A percentile compares a stretch with the other conserved stretches of the same genome.
Evolutionary conservation across 2,888 invertebrate species (phyloP).

Genomic region (Morpho deidamia): DNA sequence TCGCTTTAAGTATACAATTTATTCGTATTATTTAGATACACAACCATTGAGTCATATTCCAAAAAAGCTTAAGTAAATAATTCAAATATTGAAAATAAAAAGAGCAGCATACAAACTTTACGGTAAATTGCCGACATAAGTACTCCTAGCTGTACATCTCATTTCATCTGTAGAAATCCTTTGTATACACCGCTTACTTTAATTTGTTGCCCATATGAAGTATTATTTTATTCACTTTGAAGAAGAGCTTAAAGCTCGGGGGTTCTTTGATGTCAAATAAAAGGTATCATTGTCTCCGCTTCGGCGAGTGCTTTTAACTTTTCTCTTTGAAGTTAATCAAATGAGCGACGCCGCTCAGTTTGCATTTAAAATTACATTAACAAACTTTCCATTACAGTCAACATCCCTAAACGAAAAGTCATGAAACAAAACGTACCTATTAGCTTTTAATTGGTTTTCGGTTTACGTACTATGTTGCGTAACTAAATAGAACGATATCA

Average conservation of each 20-base stretch:
- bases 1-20: too few relatives aligned
- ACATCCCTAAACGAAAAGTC: slow-evolving; percentile 39
- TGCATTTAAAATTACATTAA: slow-evolving; percentile 54
- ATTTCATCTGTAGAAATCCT: slow-evolving; percentile 30
- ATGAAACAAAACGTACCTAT: slow-evolving; percentile 41
- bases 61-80: background rate
- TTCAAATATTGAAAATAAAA: slow-evolving; percentile 24
- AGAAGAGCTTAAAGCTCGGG: slow-evolving; percentile 44
- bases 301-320: slow-evolving; percentile 57
- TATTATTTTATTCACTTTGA: slow-evolving; percentile 26
- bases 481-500: slow-evolving; percentile 60
- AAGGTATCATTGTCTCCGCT: slow-evolving; percentile 64
- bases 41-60: too few relatives aligned
- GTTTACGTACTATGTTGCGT: slow-evolving; percentile 39
- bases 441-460: slow-evolving; percentile 52
- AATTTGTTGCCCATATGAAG: slow-evolving; percentile 33
- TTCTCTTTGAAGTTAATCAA: slow-evolving; percentile 66
- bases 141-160: slow-evolving; percentile 25
- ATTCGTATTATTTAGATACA: too few relatives aligned
- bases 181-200: slow-evolving; percentile 34
- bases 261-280: slow-evolving; percentile 63
- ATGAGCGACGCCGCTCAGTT: slow-evolving; percentile 53
- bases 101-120: slow-evolving; percentile 21
- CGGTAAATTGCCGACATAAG: slow-evolving; percentile 27
- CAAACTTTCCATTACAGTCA: slow-evolving; percentile 43